phyloP scores from a whole-genome alignment of 2,888 invertebrate species.

The Escarpia spicata region DNA sequence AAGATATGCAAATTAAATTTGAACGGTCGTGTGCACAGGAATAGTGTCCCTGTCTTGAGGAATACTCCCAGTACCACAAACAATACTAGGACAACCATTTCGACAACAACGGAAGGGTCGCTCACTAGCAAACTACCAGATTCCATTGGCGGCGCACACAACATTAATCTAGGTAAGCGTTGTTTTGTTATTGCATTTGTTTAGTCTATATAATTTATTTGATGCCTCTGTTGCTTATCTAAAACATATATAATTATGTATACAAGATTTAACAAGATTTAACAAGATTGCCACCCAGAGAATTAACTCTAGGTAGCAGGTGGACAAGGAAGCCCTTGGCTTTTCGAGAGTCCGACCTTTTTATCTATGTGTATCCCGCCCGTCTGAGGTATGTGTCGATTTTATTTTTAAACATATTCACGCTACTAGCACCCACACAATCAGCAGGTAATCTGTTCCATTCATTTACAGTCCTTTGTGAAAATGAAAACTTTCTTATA shows the following conservation, averaged over 20 bases:
- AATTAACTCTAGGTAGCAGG: no score
- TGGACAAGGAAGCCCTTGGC: no score
- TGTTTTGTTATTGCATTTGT: not conserved
- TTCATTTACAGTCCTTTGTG: no score
- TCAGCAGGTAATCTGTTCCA: no score
- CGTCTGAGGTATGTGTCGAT: no score
- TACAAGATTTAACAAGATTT: no score
- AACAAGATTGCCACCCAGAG: no score
- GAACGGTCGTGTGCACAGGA: not conserved
- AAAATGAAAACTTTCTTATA: no score
- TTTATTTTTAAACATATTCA: no score
- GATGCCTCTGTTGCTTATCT: not conserved
- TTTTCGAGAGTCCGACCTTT: no score
- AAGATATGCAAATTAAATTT: not conserved
- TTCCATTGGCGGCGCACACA: not conserved
- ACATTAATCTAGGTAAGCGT: not conserved
- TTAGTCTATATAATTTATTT: not conserved
- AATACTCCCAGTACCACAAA: not conserved
- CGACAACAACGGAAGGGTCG: not conserved
- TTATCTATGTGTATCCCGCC: no score
- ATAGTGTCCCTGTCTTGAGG: not conserved
- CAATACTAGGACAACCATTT: not conserved
- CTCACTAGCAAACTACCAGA: not conserved
- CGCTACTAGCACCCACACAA: no score
- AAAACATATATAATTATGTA: not conserved